Evolutionary conservation across 2,888 invertebrate species (phyloP).

Genomic region (Phortica magna): DNA sequence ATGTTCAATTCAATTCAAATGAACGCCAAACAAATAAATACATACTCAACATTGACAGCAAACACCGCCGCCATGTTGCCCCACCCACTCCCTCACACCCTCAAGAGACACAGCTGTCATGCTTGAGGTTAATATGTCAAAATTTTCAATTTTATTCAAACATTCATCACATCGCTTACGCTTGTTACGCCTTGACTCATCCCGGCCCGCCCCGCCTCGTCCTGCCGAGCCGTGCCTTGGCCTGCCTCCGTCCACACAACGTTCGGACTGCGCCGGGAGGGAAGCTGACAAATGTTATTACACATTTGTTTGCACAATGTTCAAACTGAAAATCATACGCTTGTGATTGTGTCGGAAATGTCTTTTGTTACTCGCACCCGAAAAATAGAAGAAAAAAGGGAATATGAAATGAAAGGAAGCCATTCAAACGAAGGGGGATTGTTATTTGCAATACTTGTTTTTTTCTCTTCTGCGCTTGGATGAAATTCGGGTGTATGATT

Average conservation of each 20-base stretch:
- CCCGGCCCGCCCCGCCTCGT: too few relatives aligned
- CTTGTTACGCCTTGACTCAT: too few relatives aligned
- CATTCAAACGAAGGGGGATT: neutral
- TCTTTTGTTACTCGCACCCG: neutral
- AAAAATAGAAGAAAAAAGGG: neutral
- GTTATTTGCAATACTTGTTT: neutral
- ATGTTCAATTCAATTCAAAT: neutral
- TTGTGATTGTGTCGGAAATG: constrained; percentile 1
- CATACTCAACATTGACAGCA: constrained; percentile 4
- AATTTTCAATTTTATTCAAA: constrained; percentile 28
- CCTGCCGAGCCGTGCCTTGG: too few relatives aligned
- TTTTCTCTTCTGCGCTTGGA: neutral
- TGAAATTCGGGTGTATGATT: neutral
- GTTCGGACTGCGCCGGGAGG: neutral
- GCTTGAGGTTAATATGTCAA: constrained; percentile 30
- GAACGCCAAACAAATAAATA: constrained; percentile 26
- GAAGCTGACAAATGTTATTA: constrained; percentile 22
- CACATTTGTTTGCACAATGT: constrained; percentile 33
- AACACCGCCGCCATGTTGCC: too few relatives aligned
- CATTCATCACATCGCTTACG: constrained; percentile 1
- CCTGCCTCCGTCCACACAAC: too few relatives aligned
- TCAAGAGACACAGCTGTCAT: constrained; percentile 7
- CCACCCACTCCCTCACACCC: neutral
- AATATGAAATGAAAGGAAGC: neutral
- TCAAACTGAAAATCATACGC: constrained; percentile 14